phyloP scores from a whole-genome alignment of 2,113 vertebrate species.

The Ophthalmotilapia sp. region DNA sequence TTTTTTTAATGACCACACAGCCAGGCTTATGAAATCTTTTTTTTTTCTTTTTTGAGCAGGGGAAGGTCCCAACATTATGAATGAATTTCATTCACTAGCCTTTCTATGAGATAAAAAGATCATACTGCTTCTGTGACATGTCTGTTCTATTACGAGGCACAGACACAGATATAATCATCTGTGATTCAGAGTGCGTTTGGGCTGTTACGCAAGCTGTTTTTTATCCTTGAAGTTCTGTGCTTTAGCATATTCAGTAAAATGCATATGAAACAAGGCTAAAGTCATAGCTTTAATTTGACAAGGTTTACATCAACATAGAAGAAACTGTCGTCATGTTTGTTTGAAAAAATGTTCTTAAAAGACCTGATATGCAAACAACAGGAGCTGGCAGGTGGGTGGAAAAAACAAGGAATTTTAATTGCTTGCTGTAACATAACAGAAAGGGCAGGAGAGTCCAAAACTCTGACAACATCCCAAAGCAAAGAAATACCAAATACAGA shows the following conservation, averaged over 20 bases:
- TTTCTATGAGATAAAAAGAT: not conserved
- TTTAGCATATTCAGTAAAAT: not conserved
- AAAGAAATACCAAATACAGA: not conserved
- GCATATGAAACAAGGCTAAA: not conserved
- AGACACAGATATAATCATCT: not conserved
- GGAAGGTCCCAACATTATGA: not conserved
- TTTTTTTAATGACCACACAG: not conserved
- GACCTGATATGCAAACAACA: not conserved
- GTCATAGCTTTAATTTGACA: not conserved
- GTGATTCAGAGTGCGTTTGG: not conserved
- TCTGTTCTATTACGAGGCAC: not conserved
- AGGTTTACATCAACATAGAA: not conserved
- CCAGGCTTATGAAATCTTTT: not conserved
- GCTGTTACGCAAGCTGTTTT: not conserved
- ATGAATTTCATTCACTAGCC: not conserved
- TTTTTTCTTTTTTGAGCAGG: not conserved
- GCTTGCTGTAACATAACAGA: not conserved
- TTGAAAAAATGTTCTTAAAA: not conserved
- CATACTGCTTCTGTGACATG: not conserved
- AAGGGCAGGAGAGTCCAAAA: not conserved
- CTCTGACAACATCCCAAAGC: not conserved
- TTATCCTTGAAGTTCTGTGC: not conserved
- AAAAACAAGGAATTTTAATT: not conserved
- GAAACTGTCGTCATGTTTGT: not conserved
- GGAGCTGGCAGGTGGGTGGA: not conserved